Evolutionary conservation across 1,140 invertebrate genomes (phyloP), one percentile per base, ranked within the genome.

Genomic region (Globodera rostochiensis): DNA sequence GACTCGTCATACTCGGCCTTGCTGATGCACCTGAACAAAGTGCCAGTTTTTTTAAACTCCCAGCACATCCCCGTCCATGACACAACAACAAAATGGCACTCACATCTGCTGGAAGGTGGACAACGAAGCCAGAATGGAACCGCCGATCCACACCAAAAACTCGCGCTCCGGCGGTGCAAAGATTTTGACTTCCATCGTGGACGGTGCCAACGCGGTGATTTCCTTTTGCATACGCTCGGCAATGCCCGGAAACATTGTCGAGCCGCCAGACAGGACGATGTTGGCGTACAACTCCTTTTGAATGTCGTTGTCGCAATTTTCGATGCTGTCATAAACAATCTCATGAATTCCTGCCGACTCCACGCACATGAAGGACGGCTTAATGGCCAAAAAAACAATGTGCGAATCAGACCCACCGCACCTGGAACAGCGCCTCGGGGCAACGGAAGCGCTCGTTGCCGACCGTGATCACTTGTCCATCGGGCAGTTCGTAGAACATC

Each of bases 381-480:
- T 73, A 82, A 84, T 25, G 25, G 25, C 1, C 25, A 25, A 25
- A 25, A 25, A 25, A 1, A 25, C 0, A 25, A 25, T 25, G 25
- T 25, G 25, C 0, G 25, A 25, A 25, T 25, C 25, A 25, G 25
- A 25, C 25, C 25, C 25, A 25, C 25, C 25, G 25, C 25, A 25
- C 95, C 91, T 96, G 95, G 94, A 97, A 97, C 81, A 98, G 93
- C 85, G 96, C 95, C 91, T 97, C 96, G 60, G 96, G 96, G 92
- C 95, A 98, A 92, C 96, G 94, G 95, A 98, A 97, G 90, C 96
- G 93, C 91, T 97, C 95, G 91, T 96, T 97, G 86, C 95, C 96
- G 90, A 96, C 96, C 92, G 95, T 97, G 92, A 97, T 97, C 86
- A 98, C 95, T 91, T 95, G 95, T 88, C 94, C 96, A 91, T 96